A percentile compares a stretch with the other conserved stretches of the same genome.
These are phyloP conservation scores for Odontesthes bonariensis DNA, from an alignment of 2,113 vertebrate species.

Conservation along the genomic window DNA sequence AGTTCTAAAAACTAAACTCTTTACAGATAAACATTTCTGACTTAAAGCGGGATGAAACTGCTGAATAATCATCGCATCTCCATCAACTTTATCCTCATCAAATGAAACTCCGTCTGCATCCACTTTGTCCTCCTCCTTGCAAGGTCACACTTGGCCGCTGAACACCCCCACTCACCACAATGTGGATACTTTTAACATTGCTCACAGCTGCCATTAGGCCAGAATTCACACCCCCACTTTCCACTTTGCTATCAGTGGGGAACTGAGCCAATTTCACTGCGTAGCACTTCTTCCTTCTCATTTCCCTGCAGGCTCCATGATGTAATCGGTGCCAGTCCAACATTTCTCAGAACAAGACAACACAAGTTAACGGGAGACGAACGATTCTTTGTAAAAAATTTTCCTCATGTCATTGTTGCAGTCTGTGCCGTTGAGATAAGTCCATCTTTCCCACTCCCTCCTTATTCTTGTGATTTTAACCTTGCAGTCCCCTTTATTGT, in stretches of 20 bases:
- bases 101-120: background rate
- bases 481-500: constrained; percentile 6
- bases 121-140: constrained; percentile 11
- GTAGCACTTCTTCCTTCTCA: constrained; percentile 23
- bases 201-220: constrained; percentile 63
- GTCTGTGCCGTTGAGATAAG: constrained; percentile 14
- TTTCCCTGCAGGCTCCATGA: constrained; percentile 38
- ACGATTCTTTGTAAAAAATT: background rate
- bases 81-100: constrained; percentile 6
- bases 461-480: background rate
- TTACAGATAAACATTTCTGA: background rate
- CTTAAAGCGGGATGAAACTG: background rate
- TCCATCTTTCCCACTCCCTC: background rate
- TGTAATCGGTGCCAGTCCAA: constrained; percentile 29
- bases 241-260: constrained; percentile 45
- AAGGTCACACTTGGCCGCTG: constrained; percentile 6
- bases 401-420: background rate
- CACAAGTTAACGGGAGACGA: constrained; percentile 15
- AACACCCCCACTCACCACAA: constrained; percentile 32
- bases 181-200: constrained; percentile 59
- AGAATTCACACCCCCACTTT: constrained; percentile 59
- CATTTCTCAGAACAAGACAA: constrained; percentile 27
- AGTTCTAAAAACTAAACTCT: background rate
- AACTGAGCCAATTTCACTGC: constrained; percentile 36
- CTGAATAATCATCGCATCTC: constrained; percentile 9